Base-by-base conservation (phyloP, 2,888 invertebrate species). In the Drosophila limbata region DNA sequence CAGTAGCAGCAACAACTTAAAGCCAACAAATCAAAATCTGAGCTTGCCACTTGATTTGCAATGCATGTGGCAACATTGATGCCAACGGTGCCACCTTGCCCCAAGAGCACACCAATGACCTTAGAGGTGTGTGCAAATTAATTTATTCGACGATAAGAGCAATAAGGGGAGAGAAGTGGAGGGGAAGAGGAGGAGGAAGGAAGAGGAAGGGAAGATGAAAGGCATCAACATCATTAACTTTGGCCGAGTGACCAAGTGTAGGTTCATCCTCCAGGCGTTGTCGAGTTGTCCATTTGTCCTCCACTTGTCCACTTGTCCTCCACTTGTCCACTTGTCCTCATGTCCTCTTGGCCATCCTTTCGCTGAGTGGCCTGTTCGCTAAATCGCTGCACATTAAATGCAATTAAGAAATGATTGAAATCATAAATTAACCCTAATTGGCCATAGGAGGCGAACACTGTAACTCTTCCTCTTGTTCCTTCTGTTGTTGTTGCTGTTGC, bases 381-480 rank as follows among this genome's bases (percentile, higher is more conserved):
- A 84, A 84, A 84, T 84, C 89, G 81, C 59, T 86, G 87, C 84
- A 84, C 84, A 84, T 84, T 84, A 84, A 84, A 88, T 86, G 84
- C 84, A 84, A 84, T 84, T 84, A 84, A 84, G 89, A 86, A 88
- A 84, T 84, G 84, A 84, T 84, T 84, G 84, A 84, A 84, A 84
- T 84, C 84, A 88, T 84, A 84, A 84, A 84, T 84, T 84, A 88
- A 61, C 87, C 81, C 73, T 86, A 88, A 84, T 88, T 88, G 84
- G 84, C 84, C 77, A 69, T 74, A 70, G 87, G 81, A 79, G 81
- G 80, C 63, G 63, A 48, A 39, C 53, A 45, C 51, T 53, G 57
- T 6, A 42, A 28, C 44, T 55, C 31, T 13, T 25, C 35, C 52
- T 42, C 40, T 37, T 31, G 33, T 15, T 11, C 13, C 40, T 69